Evolutionary conservation across 2,113 vertebrate genomes (phyloP).

Genomic region (Hippocampus barbouri): DNA sequence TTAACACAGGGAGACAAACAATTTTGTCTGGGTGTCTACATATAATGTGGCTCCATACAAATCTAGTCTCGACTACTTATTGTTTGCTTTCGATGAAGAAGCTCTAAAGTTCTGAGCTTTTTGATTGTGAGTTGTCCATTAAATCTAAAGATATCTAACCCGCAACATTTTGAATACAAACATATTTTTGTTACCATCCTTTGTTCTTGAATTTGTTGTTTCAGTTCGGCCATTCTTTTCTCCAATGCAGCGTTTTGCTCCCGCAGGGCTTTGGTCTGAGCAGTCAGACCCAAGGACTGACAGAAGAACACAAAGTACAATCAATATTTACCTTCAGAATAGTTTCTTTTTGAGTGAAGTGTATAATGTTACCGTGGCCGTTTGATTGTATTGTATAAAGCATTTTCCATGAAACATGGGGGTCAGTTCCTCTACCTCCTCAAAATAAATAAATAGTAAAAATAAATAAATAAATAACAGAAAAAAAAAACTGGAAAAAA

Average conservation of each 20-base stretch:
- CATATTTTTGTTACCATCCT: conserved; percentile 69
- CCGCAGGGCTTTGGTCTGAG: conserved; percentile 79
- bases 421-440: not conserved
- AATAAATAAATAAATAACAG: no score
- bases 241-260: conserved; percentile 83
- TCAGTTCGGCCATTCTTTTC: conserved; percentile 77
- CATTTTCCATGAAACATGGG: no score
- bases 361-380: not conserved
- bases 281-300: conserved; percentile 72
- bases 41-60: not conserved
- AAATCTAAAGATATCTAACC: conserved; percentile 7
- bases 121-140: conserved; percentile 1
- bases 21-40: no score
- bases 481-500: no score
- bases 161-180: not conserved
- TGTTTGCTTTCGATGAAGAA: not conserved
- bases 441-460: not conserved
- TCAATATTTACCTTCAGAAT: not conserved
- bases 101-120: not conserved
- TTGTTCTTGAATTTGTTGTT: conserved; percentile 80
- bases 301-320: conserved; percentile 18
- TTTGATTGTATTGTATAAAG: not conserved
- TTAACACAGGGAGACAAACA: no score
- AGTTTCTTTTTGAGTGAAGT: not conserved
- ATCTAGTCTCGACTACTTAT: not conserved